Percentiles rank a stretch among this genome's conserved stretches.
Evolutionary conservation across 2,888 invertebrate genomes (phyloP).

Genomic region (Trichopoda pennipes): DNA sequence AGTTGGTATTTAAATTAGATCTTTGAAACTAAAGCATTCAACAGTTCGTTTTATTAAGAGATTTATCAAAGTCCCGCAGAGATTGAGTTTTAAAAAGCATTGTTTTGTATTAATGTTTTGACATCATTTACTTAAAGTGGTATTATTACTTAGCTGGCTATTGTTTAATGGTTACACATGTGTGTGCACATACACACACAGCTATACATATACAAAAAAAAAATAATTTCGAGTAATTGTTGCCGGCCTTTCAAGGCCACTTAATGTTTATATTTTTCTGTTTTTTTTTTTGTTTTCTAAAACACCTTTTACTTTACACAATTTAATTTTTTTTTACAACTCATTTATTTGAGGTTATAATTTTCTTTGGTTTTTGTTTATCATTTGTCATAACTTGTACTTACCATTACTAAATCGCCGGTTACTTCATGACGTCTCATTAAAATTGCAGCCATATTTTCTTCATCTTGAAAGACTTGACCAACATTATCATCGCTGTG

Average conservation of each 20-base stretch:
- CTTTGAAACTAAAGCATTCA: slow-evolving; percentile 2
- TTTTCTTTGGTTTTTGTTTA: neutral
- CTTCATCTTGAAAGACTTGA: slow-evolving; percentile 92
- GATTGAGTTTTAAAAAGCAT: neutral
- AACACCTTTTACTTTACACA: slow-evolving; percentile 35
- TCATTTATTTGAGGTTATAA: neutral
- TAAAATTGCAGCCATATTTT: slow-evolving; percentile 92
- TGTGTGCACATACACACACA: no score
- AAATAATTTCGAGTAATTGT: slow-evolving; percentile 45
- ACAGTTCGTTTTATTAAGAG: neutral
- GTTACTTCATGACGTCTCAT: slow-evolving; percentile 89
- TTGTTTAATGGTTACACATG: neutral
- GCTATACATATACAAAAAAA: neutral
- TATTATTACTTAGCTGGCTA: neutral
- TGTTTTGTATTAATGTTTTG: slow-evolving; percentile 43
- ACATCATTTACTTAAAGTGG: slow-evolving; percentile 27
- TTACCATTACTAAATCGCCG: slow-evolving; percentile 92
- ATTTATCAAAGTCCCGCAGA: neutral
- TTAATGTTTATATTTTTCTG: slow-evolving; percentile 9
- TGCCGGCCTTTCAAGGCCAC: slow-evolving; percentile 64
- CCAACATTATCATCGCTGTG: slow-evolving; percentile 84
- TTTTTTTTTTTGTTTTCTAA: slow-evolving; percentile 15
- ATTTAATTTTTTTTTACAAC: neutral
- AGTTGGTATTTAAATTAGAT: slow-evolving; percentile 10
- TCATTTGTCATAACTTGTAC: slow-evolving; percentile 74